Evolutionary conservation across 2,113 vertebrate species (phyloP), one percentile per base, ranked within the genome.

Genomic region (Tetrao urogallus): DNA sequence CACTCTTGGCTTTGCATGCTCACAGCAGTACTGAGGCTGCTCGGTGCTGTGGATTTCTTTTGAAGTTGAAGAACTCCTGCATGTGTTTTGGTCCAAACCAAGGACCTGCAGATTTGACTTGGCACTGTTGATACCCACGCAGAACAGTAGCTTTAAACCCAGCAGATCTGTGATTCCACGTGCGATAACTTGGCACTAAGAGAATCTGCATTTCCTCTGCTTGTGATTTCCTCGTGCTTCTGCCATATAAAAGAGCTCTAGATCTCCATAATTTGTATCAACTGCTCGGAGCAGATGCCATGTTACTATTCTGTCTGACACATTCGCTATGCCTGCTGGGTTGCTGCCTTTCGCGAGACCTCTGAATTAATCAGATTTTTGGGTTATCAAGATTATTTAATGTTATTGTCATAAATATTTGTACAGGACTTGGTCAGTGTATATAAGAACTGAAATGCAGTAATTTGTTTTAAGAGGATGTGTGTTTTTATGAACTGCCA

Each of bases 381-480:
- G 52, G 90, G 90, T 94, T 95, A 92, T 95, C 85, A 72, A 85
- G 67, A 93, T 91, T 96, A 93, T 94, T 96, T 90, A 94, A 92
- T 71, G 83, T 96, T 96, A 87, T 92, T 93, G 70, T 78, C 92
- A 74, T 93, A 97, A 96, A 94, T 96, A 92, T 95, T 94, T 96
- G 93, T 57, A 60, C 58, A 84, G 69, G 86, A 58, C 71, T 94
- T 83, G 88, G 87, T 84, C 91, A 71, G 52, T 94, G 95, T 94
- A 93, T 43, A 34, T 60, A 96, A 94, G 88, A 69, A 36, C 64
- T 75, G 85, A 83, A 85, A 90, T 86, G 72, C 82, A 90, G 77
- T 93, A 66, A 38, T 95, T 94, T 93, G 78, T 92, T 92, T 83
- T 38, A 81, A 94, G 86, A 96, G 77, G 80, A 84, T 92, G 72